Percentiles rank a stretch among this genome's conserved stretches.
These are phyloP conservation scores for Gavia stellata DNA, from an alignment of 2,113 vertebrate species.

Conservation along the genomic window DNA sequence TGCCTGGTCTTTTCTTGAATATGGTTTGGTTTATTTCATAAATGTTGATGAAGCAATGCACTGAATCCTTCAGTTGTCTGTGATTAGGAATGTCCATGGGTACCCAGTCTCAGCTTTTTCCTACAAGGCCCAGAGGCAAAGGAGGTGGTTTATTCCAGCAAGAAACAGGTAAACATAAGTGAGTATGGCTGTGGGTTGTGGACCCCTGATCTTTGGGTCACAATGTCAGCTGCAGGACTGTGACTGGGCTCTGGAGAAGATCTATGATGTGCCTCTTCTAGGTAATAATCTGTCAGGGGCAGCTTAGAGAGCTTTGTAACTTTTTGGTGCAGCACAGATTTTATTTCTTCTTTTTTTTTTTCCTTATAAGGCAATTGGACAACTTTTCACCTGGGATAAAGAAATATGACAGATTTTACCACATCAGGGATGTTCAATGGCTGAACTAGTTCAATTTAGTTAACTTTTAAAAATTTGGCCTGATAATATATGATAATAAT, in stretches of 20 bases:
- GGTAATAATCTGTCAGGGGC: not conserved
- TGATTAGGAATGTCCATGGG: not conserved
- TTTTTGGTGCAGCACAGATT: not conserved
- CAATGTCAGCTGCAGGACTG: not conserved
- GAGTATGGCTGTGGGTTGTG: not conserved
- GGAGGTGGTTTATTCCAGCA: not conserved
- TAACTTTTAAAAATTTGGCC: not conserved
- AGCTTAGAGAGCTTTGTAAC: not conserved
- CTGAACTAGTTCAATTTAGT: not conserved
- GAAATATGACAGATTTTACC: not conserved
- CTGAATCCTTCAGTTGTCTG: not conserved
- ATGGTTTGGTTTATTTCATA: not conserved
- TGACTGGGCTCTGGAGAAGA: not conserved
- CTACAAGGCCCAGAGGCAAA: not conserved
- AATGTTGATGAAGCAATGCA: not conserved
- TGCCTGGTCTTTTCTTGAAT: not conserved
- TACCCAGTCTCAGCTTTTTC: not conserved
- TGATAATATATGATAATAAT: not conserved
- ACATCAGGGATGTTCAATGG: not conserved
- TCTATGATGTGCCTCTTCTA: not conserved
- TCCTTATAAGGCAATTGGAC: not conserved
- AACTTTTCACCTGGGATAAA: not conserved
- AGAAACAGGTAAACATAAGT: rapidly evolving
- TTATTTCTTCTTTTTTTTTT: not conserved
- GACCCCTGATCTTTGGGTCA: not conserved